Conservation (phyloP, 2,888 invertebrate genomes). For the Andrena marginata region DNA sequence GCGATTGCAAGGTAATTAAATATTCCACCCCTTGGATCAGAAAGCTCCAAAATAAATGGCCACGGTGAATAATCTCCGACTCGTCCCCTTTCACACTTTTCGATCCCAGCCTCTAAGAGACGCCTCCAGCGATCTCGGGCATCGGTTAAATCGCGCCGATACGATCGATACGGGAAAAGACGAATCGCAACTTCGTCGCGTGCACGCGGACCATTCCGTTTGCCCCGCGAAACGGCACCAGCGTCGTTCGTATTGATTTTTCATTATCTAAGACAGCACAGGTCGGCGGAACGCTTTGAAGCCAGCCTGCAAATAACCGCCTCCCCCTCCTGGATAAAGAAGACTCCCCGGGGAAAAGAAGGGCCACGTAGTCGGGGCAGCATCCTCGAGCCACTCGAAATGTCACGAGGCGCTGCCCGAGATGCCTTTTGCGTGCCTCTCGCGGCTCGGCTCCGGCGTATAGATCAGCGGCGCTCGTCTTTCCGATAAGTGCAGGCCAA, state of each 20-base stretch:
- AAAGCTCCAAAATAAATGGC: no score
- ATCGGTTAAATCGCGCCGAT: no score
- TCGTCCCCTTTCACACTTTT: no score
- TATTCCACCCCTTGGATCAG: no score
- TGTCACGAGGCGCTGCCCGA: slow-evolving; percentile 61
- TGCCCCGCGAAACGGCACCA: slow-evolving; percentile 26
- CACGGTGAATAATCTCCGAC: no score
- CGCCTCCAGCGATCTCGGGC: no score
- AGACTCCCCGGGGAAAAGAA: slow-evolving; percentile 17
- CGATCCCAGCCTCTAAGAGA: no score
- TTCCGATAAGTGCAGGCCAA: slow-evolving; percentile 30
- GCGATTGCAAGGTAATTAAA: no score
- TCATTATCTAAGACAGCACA: slow-evolving; percentile 47
- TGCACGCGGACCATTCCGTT: not conserved
- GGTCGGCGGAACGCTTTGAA: slow-evolving; percentile 18
- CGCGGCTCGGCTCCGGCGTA: slow-evolving; percentile 30
- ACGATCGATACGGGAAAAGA: slow-evolving; percentile 1
- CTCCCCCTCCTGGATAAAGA: slow-evolving; percentile 11
- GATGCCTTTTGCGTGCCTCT: slow-evolving; percentile 57
- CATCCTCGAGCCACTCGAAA: slow-evolving; percentile 57
- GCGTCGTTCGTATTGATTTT: slow-evolving; percentile 46
- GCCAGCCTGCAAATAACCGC: slow-evolving; percentile 33
- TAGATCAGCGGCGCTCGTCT: slow-evolving; percentile 32
- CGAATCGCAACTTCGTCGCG: not conserved
- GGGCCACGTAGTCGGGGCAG: slow-evolving; percentile 14